Conservation (phyloP, 2,113 vertebrate genomes). For the Pseudonaja textilis region DNA sequence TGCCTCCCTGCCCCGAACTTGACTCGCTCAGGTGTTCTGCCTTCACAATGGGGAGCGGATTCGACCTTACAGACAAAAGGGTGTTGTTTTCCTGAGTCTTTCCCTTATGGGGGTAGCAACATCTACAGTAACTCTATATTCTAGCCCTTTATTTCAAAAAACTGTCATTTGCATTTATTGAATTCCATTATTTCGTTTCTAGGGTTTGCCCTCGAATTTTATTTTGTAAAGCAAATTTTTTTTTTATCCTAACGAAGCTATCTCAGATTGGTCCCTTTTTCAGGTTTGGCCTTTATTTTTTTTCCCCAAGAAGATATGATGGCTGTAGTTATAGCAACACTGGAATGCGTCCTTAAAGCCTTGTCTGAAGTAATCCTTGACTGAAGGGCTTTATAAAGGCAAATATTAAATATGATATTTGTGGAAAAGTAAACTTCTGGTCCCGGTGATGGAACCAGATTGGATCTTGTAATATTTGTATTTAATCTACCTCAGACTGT, state of each 20-base stretch:
- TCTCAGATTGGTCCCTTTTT: neutral
- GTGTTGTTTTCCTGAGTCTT: neutral
- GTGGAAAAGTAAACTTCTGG: neutral
- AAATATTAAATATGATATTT: neutral
- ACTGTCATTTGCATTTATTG: neutral
- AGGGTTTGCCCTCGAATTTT: neutral
- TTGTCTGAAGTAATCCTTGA: neutral
- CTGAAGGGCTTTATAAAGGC: neutral
- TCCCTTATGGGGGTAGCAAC: neutral
- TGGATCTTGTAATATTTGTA: neutral
- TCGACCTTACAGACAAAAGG: neutral
- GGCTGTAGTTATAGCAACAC: neutral
- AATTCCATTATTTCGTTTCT: neutral
- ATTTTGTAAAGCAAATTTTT: neutral
- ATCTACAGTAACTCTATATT: neutral
- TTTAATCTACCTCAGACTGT: neutral
- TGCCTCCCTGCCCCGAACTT: neutral
- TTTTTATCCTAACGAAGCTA: neutral
- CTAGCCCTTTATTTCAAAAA: neutral
- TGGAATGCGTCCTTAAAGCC: neutral
- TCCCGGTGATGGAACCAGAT: neutral
- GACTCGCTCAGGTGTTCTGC: neutral
- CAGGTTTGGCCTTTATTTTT: neutral
- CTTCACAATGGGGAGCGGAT: no score
- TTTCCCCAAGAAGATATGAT: neutral